Percentiles rank a stretch among this genome's conserved stretches.
Conservation (phyloP, 2,113 vertebrate species). For the Dendropsophus ebraccatus region DNA sequence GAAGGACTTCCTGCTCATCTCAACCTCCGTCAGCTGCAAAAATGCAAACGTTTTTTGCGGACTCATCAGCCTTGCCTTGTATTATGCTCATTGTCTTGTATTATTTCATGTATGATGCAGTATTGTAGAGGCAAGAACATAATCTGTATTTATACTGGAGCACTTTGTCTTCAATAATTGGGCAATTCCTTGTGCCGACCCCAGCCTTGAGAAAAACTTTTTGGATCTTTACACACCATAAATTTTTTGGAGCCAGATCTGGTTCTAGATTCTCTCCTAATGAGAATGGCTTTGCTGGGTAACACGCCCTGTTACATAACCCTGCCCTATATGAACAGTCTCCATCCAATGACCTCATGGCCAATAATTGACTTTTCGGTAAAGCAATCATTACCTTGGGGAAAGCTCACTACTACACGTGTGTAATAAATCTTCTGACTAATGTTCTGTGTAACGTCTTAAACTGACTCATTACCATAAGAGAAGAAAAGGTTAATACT, state of each 20-base stretch:
- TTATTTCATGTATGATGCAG: too few species aligned
- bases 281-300: neutral
- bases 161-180: too few species aligned
- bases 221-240: neutral
- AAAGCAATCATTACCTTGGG: slow-evolving; percentile 7
- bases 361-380: neutral
- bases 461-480: slow-evolving; percentile 3
- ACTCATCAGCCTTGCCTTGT: neutral
- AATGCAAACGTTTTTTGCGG: neutral
- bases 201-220: too few species aligned
- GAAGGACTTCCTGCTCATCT: neutral
- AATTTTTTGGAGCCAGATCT: neutral
- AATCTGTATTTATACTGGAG: too few species aligned
- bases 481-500: neutral
- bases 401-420: neutral
- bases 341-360: neutral
- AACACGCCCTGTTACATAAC: neutral
- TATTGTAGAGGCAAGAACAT: too few species aligned
- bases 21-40: neutral
- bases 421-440: neutral
- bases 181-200: too few species aligned
- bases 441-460: neutral
- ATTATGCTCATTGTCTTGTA: too few species aligned
- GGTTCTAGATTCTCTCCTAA: neutral
- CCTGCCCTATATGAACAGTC: neutral